Percentiles rank a stretch among this genome's conserved stretches.
Evolutionary conservation across 2,797 vertebrate genomes (phyloP).

Genomic region (Tokudaia muenninki): DNA sequence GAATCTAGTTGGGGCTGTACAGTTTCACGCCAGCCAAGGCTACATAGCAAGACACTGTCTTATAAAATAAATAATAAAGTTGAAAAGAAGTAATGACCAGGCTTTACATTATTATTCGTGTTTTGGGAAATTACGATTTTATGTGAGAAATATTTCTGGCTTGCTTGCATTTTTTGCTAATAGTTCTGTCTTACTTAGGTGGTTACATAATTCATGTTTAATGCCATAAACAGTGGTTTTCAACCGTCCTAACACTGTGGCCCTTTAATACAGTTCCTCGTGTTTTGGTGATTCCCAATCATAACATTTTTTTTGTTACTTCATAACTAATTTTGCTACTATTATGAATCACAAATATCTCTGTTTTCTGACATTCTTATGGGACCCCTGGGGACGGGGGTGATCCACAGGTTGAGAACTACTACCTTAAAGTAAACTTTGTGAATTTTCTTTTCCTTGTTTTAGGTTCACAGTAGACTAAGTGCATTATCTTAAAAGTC

Average conservation of each 20-base stretch:
- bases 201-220: slow-evolving; percentile 45
- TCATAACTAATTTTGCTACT: not conserved
- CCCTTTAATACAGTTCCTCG: not conserved
- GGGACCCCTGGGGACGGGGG: not conserved
- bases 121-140: slow-evolving; percentile 8
- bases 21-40: not conserved
- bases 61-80: not conserved
- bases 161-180: slow-evolving; percentile 37
- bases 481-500: not conserved
- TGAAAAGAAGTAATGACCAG: not conserved
- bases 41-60: not conserved
- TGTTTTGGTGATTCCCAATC: not conserved
- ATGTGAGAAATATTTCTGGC: slow-evolving; percentile 24
- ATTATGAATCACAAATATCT: not conserved
- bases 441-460: slow-evolving; percentile 39
- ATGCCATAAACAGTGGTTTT: not conserved
- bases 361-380: not conserved
- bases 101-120: slow-evolving; percentile 6
- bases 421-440: slow-evolving; percentile 1
- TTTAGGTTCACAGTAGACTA: not conserved
- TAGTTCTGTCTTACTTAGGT: slow-evolving; percentile 35
- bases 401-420: not conserved
- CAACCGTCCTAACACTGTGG: no score
- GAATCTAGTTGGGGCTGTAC: not conserved
- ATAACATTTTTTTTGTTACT: not conserved